A percentile compares a stretch with the other conserved stretches of the same genome.
Evolutionary conservation across 1,140 invertebrate genomes (phyloP).

Genomic region (Dendroctonus ponderosae): DNA sequence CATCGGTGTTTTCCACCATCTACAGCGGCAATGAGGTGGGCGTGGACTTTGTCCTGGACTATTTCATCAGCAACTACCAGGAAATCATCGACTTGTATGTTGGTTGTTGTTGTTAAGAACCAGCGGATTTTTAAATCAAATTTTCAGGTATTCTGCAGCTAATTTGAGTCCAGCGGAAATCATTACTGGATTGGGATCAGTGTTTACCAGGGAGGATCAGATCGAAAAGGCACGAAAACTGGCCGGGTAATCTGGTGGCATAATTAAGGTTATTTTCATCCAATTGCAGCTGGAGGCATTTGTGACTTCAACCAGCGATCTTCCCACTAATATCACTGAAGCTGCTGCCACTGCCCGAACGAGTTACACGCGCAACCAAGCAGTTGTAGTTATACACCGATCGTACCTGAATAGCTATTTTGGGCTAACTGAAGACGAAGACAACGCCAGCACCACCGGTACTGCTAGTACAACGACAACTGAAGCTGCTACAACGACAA

Average conservation of each 20-base stretch:
- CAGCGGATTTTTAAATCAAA: background rate
- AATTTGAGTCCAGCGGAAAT: background rate
- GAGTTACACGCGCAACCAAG: conserved; percentile 3
- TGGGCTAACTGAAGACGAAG: background rate
- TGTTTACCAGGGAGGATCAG: conserved; percentile 4
- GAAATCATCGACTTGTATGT: conserved; percentile 9
- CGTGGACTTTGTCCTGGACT: conserved; percentile 52
- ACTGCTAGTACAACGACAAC: background rate
- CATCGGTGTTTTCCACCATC: conserved; percentile 50
- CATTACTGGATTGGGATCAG: background rate
- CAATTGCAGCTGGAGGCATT: conserved; percentile 1
- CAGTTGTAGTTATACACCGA: background rate
- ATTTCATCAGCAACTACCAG: conserved; percentile 44
- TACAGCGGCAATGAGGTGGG: conserved; percentile 50
- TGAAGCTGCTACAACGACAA: background rate
- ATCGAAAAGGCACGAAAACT: conserved; percentile 1
- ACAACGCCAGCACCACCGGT: background rate
- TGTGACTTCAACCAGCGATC: background rate
- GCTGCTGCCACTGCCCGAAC: background rate
- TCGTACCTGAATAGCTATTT: background rate
- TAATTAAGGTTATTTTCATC: background rate
- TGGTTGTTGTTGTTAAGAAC: background rate
- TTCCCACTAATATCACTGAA: background rate
- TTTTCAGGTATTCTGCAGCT: conserved; percentile 3
- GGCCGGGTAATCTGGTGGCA: background rate